Conservation (phyloP, 2,888 invertebrate species). For the Corbicula japonica region DNA sequence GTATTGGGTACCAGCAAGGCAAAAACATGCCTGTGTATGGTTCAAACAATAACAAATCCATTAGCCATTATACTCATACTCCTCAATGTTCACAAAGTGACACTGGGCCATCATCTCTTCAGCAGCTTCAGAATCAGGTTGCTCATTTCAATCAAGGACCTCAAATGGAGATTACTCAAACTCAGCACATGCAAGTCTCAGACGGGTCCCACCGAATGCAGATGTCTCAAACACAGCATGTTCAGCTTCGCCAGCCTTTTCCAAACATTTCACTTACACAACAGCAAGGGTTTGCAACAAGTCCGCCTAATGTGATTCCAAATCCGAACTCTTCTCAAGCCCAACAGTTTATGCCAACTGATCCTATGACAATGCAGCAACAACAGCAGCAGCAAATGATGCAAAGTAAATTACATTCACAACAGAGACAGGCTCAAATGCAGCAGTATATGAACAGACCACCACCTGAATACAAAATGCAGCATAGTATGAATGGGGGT, state of each 20-base stretch:
- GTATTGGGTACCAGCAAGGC: conserved; percentile 55
- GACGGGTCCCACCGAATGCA: conserved; percentile 81
- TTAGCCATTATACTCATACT: conserved; percentile 84
- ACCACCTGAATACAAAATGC: conserved; percentile 93
- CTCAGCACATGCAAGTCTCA: conserved; percentile 89
- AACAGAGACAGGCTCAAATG: conserved; percentile 81
- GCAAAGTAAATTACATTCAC: conserved; percentile 51
- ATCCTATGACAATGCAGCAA: conserved; percentile 74
- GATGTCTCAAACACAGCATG: conserved; percentile 82
- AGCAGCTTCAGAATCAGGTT: conserved; percentile 84
- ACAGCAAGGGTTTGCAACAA: conserved; percentile 78
- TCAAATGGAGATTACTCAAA: conserved; percentile 94
- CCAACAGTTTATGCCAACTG: conserved; percentile 73
- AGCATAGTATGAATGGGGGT: conserved; percentile 67
- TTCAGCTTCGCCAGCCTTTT: conserved; percentile 87
- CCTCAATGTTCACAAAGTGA: conserved; percentile 61
- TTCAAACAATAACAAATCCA: conserved; percentile 80
- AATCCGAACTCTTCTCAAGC: conserved; percentile 65
- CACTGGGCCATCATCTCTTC: conserved; percentile 77
- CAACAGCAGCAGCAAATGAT: conserved; percentile 52
- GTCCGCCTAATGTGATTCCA: conserved; percentile 65
- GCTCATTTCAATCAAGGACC: conserved; percentile 92
- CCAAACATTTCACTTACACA: conserved; percentile 81
- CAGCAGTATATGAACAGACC: conserved; percentile 89
- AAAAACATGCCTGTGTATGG: conserved; percentile 52